These are phyloP conservation scores for Cryptosula pallasiana DNA, from an alignment of 2,888 invertebrate species.

Conservation along the genomic window DNA sequence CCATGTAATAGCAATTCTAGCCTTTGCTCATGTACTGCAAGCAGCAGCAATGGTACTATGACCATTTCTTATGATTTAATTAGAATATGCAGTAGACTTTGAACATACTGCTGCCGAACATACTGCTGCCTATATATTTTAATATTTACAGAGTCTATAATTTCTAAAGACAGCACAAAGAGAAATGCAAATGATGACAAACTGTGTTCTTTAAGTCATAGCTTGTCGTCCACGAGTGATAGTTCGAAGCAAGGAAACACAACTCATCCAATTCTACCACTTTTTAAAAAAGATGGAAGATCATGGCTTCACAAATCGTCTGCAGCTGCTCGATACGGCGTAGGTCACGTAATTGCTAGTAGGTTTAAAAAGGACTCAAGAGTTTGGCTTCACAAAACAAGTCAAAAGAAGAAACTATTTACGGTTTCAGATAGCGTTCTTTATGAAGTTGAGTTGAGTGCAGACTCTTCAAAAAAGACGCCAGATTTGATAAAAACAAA, in stretches of 20 bases:
- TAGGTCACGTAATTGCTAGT: not conserved
- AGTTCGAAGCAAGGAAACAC: too few species aligned
- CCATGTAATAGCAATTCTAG: not conserved
- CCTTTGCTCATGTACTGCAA: not conserved
- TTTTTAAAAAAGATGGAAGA: conserved; percentile 23
- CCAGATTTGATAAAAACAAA: not conserved
- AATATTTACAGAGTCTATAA: too few species aligned
- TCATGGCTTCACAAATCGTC: conserved; percentile 24
- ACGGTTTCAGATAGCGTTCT: not conserved
- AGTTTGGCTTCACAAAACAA: conserved; percentile 22
- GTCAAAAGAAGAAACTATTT: conserved; percentile 6
- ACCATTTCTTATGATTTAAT: too few species aligned
- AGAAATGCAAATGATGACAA: too few species aligned
- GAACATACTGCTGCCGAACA: too few species aligned
- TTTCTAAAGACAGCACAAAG: too few species aligned
- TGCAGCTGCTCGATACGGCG: not conserved
- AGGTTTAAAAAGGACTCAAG: conserved; percentile 21
- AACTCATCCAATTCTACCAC: not conserved
- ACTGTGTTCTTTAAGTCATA: too few species aligned
- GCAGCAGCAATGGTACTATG: not conserved
- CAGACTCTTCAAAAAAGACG: not conserved
- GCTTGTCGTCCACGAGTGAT: too few species aligned
- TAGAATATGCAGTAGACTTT: too few species aligned
- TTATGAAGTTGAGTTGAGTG: not conserved
- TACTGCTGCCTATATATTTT: too few species aligned